A percentile compares a stretch with the other conserved stretches of the same genome.
Conservation (phyloP, 2,888 invertebrate genomes). For the Oscheius sp. region DNA sequence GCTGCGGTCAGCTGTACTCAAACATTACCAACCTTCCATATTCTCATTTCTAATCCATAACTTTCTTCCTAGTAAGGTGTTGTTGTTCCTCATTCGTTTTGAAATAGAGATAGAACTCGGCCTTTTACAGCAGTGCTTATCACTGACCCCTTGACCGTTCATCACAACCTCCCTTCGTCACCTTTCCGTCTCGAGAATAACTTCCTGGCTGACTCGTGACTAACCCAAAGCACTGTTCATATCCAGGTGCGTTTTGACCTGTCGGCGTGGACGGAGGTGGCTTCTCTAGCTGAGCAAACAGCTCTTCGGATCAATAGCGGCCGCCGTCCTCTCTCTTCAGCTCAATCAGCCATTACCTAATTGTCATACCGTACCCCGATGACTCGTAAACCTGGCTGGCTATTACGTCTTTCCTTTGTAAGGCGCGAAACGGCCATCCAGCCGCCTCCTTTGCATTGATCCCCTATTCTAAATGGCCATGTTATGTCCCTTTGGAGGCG, state of each 20-base stretch:
- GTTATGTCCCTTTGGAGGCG: conserved; percentile 7
- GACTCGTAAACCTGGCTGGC: conserved; percentile 22
- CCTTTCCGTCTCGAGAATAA: not conserved
- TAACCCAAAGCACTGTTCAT: not conserved
- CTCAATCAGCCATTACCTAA: conserved; percentile 30
- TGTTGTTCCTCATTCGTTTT: not conserved
- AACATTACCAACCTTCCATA: conserved; percentile 17
- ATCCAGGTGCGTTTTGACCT: conserved; percentile 28
- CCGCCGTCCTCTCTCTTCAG: conserved; percentile 24
- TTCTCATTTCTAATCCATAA: conserved; percentile 7
- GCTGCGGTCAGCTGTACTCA: conserved; percentile 27
- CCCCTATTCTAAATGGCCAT: not conserved
- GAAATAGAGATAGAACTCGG: not conserved
- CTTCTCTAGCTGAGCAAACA: conserved; percentile 31
- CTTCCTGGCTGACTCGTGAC: not conserved
- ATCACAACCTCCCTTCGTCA: not conserved
- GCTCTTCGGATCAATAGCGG: conserved; percentile 30
- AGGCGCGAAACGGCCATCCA: not conserved
- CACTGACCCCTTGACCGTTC: conserved; percentile 24
- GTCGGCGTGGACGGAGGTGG: conserved; percentile 19
- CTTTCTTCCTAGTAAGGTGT: not conserved
- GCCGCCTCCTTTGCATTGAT: conserved; percentile 18
- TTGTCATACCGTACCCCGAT: conserved; percentile 26
- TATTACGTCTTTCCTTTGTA: conserved; percentile 2
- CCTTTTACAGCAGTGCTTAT: not conserved